Percentiles rank a stretch among this genome's conserved stretches.
Evolutionary conservation across 2,113 vertebrate species (phyloP).

Genomic region (Cairina moschata): DNA sequence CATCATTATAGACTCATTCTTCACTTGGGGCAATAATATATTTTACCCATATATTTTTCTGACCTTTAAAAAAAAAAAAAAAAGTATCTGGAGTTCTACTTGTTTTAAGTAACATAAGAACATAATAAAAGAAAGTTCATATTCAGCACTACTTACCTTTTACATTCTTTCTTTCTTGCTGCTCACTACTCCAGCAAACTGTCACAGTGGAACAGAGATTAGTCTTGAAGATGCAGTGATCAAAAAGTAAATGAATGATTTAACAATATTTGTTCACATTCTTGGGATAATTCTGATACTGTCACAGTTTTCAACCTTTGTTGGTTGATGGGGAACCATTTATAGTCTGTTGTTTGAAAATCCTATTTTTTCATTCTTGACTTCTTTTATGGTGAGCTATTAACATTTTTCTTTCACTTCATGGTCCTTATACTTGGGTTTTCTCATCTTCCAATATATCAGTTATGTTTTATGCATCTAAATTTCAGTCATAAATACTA

Average conservation of each 20-base stretch:
- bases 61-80: not conserved
- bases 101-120: not conserved
- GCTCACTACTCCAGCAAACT: not conserved
- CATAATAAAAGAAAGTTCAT: not conserved
- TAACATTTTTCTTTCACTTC: not conserved
- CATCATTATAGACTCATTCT: not conserved
- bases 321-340: not conserved
- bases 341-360: not conserved
- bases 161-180: accelerated
- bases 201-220: not conserved
- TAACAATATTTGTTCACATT: not conserved
- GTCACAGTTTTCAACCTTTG: accelerated
- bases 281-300: not conserved
- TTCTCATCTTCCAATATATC: not conserved
- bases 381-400: not conserved
- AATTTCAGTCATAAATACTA: not conserved
- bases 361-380: not conserved
- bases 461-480: not conserved
- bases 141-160: not conserved
- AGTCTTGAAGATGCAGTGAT: not conserved
- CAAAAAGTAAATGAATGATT: not conserved
- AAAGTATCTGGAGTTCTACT: not conserved
- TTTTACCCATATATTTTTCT: not conserved
- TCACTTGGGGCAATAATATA: not conserved
- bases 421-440: not conserved